Conservation (phyloP, 2,888 invertebrate genomes). For the Baronia brevicornis region DNA sequence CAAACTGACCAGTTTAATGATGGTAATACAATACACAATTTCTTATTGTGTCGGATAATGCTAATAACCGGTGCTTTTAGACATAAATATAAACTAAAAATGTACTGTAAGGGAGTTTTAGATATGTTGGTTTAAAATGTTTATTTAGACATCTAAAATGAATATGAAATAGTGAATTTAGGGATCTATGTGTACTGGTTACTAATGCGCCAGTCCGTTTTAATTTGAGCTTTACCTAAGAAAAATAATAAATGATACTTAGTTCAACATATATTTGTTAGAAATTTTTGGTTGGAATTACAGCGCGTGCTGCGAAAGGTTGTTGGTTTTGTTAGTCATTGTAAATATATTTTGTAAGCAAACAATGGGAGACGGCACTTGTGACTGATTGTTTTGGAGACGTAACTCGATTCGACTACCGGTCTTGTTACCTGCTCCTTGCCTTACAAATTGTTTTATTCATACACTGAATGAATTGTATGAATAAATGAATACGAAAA, state of each 20-base stretch:
- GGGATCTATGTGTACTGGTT: conserved; percentile 1
- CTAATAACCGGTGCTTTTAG: conserved; percentile 41
- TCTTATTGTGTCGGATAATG: conserved; percentile 16
- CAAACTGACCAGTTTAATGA: conserved; percentile 37
- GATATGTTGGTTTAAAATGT: too few relatives aligned
- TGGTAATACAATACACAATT: conserved; percentile 21
- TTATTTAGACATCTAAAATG: background rate
- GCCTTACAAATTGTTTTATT: too few relatives aligned
- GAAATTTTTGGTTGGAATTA: conserved; percentile 17
- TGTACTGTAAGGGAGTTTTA: too few relatives aligned
- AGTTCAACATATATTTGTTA: conserved; percentile 2
- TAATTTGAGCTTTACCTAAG: conserved; percentile 7
- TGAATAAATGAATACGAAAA: too few relatives aligned
- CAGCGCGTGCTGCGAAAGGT: conserved; percentile 32
- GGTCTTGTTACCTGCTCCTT: too few relatives aligned
- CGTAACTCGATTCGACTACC: conserved; percentile 17
- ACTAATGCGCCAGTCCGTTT: conserved; percentile 5
- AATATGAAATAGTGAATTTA: background rate
- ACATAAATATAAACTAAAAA: too few relatives aligned
- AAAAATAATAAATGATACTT: conserved; percentile 11
- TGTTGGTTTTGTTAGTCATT: conserved; percentile 21
- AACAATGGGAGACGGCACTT: conserved; percentile 24
- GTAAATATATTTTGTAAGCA: conserved; percentile 31
- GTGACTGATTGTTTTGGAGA: conserved; percentile 17
- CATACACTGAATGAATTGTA: too few relatives aligned